These are phyloP conservation scores for Dendrolimus pini DNA, from an alignment of 2,888 invertebrate species.

Conservation along the genomic window DNA sequence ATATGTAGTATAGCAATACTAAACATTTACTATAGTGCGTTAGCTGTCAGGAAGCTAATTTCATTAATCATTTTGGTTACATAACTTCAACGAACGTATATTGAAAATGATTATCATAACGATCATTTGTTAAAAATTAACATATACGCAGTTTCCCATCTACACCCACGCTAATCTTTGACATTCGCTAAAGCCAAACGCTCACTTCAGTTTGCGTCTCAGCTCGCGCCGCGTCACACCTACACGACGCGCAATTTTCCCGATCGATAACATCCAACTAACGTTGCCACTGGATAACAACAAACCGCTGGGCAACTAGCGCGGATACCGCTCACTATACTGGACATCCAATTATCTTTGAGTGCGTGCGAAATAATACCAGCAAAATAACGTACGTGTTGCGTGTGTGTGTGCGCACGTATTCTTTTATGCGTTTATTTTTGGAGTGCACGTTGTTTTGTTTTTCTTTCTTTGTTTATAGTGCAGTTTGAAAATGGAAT, in stretches of 20 bases:
- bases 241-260: conserved; percentile 10
- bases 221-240: conserved; percentile 40
- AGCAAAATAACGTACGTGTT: conserved; percentile 45
- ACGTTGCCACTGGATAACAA: no score
- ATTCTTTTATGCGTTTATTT: conserved; percentile 14
- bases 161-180: not conserved
- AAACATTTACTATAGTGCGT: no score
- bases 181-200: not conserved
- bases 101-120: no score
- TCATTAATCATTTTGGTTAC: no score
- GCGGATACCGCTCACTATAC: conserved; percentile 3
- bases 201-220: not conserved
- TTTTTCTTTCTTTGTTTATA: conserved; percentile 10
- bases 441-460: conserved; percentile 16
- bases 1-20: no score
- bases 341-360: not conserved
- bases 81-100: no score
- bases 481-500: not conserved
- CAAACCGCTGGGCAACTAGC: not conserved
- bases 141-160: not conserved
- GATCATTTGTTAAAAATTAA: no score
- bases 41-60: no score
- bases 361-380: conserved; percentile 9
- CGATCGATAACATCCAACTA: conserved; percentile 15
- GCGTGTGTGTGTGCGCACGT: conserved; percentile 12